A percentile compares a stretch with the other conserved stretches of the same genome.
phyloP scores from a whole-genome alignment of 2,797 vertebrate species.

The Oryzias sinensis region DNA sequence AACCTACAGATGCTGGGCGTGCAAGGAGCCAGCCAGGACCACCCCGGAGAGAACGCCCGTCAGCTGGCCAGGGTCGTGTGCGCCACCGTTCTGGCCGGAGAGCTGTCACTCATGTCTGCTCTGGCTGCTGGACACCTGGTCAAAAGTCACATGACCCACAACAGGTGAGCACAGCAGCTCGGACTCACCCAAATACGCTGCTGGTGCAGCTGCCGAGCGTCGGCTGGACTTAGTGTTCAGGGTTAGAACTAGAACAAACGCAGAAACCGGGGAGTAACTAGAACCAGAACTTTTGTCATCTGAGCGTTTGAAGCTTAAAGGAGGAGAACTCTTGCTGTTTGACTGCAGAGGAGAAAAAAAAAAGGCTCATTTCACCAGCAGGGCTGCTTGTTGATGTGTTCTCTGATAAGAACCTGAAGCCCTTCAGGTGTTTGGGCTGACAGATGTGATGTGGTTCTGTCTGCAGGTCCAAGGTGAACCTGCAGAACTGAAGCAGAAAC shows the following conservation, averaged over 20 bases:
- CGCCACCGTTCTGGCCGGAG: slow-evolving; percentile 92
- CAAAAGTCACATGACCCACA: slow-evolving; percentile 97
- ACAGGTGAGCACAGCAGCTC: slow-evolving; percentile 79
- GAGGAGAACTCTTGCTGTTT: too few relatives aligned
- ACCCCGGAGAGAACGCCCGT: slow-evolving; percentile 91
- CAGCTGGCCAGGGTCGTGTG: slow-evolving; percentile 93
- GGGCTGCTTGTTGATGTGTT: too few relatives aligned
- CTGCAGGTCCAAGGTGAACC: slow-evolving; percentile 89
- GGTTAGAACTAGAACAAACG: too few relatives aligned
- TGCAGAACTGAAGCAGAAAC: slow-evolving; percentile 35
- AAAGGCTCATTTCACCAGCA: too few relatives aligned
- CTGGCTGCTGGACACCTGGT: slow-evolving; percentile 93
- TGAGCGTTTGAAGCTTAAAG: too few relatives aligned
- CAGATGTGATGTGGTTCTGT: slow-evolving; percentile 1
- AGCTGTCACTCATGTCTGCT: slow-evolving; percentile 93
- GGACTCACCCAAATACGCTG: background rate
- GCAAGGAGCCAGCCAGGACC: slow-evolving; percentile 84
- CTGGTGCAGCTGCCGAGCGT: too few relatives aligned
- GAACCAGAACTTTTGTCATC: too few relatives aligned
- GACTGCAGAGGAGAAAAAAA: too few relatives aligned
- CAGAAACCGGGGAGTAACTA: too few relatives aligned
- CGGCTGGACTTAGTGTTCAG: too few relatives aligned
- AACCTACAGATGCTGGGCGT: slow-evolving; percentile 90
- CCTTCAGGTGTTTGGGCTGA: too few relatives aligned
- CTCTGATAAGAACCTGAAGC: too few relatives aligned